Percentiles rank a stretch among this genome's conserved stretches.
Conservation (phyloP, 1,140 invertebrate species). For the Drosophila ercepeae region DNA sequence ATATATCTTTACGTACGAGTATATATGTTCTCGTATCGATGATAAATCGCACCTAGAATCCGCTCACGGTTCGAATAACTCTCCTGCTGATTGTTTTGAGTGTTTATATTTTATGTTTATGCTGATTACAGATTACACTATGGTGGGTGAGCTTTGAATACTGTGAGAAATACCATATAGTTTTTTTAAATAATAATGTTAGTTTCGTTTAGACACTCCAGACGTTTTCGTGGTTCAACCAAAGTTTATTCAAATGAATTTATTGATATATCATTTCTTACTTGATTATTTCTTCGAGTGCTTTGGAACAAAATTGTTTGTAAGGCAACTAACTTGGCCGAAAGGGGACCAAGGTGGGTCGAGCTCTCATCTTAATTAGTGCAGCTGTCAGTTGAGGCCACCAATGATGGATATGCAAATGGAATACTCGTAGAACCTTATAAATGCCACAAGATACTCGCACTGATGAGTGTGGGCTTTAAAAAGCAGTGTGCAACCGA, state of each 20-base stretch:
- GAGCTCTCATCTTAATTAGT: conserved; percentile 30
- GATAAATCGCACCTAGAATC: conserved; percentile 52
- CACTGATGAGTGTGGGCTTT: not conserved
- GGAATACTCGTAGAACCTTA: conserved; percentile 1
- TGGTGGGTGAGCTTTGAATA: not conserved
- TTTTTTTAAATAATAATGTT: not conserved
- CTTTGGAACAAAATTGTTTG: not conserved
- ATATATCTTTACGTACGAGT: not conserved
- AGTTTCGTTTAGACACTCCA: no score
- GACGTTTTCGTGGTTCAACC: no score
- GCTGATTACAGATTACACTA: conserved; percentile 23
- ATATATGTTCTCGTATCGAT: conserved; percentile 21
- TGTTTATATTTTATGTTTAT: conserved; percentile 23
- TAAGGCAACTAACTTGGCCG: not conserved
- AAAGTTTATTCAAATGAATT: no score
- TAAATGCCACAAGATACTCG: not conserved
- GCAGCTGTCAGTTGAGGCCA: conserved; percentile 24
- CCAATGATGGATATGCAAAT: conserved; percentile 2
- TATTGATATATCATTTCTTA: no score
- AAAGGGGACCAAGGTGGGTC: conserved; percentile 23
- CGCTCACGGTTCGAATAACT: conserved; percentile 3
- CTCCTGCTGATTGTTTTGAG: not conserved
- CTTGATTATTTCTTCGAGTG: not conserved
- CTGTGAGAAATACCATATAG: conserved; percentile 1
- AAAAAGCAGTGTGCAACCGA: not conserved